These are phyloP conservation scores for Trachelus troglodyta DNA, from an alignment of 2,888 invertebrate genomes.

Conservation along the genomic window DNA sequence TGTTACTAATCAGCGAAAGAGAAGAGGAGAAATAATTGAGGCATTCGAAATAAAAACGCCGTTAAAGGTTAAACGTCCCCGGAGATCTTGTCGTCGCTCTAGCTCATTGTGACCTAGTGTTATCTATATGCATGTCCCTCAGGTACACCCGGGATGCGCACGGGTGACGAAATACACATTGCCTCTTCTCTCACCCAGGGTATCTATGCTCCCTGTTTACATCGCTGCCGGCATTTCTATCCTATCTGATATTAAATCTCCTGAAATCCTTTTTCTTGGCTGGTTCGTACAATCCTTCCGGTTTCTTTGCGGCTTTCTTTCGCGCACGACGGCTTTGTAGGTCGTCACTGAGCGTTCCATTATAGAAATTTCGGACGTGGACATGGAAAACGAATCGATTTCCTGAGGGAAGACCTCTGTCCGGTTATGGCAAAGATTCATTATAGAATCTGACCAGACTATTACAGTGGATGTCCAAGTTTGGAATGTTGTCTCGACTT, in stretches of 20 bases:
- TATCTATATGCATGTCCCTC: constrained; percentile 47
- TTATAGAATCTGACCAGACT: background rate
- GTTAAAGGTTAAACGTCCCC: constrained; percentile 48
- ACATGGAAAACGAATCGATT: constrained; percentile 39
- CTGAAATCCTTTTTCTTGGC: constrained; percentile 49
- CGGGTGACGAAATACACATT: constrained; percentile 58
- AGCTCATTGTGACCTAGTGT: constrained; percentile 23
- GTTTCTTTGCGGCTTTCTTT: constrained; percentile 13
- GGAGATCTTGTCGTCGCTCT: constrained; percentile 30
- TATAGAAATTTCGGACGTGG: background rate
- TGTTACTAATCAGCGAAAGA: background rate
- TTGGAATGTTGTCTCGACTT: background rate
- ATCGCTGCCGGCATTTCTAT: constrained; percentile 48
- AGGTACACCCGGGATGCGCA: constrained; percentile 7
- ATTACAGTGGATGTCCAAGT: background rate
- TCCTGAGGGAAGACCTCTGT: constrained; percentile 19
- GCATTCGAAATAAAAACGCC: background rate
- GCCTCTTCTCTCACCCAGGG: constrained; percentile 28
- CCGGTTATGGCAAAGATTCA: constrained; percentile 4
- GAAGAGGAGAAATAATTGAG: background rate
- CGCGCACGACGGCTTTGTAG: constrained; percentile 23
- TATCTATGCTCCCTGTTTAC: constrained; percentile 47
- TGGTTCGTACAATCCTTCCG: constrained; percentile 1
- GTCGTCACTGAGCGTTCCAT: constrained; percentile 4
- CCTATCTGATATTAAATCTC: constrained; percentile 63